Evolutionary conservation across 2,113 vertebrate genomes (phyloP).

Genomic region (Paedocypris sp.): DNA sequence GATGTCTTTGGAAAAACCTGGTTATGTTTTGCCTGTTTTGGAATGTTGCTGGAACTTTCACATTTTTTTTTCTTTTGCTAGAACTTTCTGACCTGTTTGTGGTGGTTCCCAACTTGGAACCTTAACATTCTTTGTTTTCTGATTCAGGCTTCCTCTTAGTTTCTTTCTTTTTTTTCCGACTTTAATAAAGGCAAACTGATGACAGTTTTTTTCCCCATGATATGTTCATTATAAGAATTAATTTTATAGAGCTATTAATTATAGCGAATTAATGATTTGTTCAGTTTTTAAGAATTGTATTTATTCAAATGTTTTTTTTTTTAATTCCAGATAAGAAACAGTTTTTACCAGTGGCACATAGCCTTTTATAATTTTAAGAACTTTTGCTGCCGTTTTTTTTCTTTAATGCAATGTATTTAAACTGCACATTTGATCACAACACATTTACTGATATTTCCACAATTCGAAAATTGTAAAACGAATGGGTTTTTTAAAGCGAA

Average conservation of each 20-base stretch:
- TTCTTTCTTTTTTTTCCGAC: slow-evolving; percentile 5
- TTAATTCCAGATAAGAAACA: no score
- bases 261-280: no score
- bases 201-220: not conserved
- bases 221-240: not conserved
- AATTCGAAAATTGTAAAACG: no score
- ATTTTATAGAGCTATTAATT: no score
- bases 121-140: slow-evolving; percentile 2
- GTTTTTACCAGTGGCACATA: no score
- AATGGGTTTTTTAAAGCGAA: no score
- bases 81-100: not conserved
- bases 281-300: not conserved
- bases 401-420: no score
- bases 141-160: not conserved
- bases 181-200: slow-evolving; percentile 25
- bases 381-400: no score
- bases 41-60: not conserved
- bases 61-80: slow-evolving; percentile 8
- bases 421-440: no score
- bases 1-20: not conserved
- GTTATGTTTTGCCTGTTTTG: not conserved
- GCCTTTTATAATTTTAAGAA: no score
- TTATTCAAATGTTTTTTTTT: not conserved
- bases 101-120: not conserved
- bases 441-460: no score